These are phyloP conservation scores for Cistogaster globosa DNA, from an alignment of 2,888 invertebrate species.

Conservation along the genomic window DNA sequence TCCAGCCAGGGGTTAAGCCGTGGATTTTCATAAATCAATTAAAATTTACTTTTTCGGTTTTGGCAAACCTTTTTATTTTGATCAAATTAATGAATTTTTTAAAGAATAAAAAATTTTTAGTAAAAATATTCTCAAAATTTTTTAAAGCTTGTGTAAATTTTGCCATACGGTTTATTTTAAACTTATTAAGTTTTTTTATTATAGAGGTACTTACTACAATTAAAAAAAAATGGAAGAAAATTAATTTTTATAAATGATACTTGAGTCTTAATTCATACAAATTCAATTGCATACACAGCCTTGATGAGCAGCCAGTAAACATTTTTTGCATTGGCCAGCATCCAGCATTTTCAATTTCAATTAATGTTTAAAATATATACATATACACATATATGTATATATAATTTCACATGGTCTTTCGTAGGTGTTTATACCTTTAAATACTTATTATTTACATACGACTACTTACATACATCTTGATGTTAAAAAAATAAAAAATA, in stretches of 20 bases:
- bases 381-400: not conserved
- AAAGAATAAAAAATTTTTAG: too few species aligned
- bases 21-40: too few species aligned
- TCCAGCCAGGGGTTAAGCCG: too few species aligned
- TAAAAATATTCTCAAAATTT: too few species aligned
- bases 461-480: not conserved
- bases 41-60: too few species aligned
- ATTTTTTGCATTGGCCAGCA: conserved; percentile 28
- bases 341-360: conserved; percentile 54
- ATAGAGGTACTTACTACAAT: conserved; percentile 32
- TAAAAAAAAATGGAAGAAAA: conserved; percentile 47
- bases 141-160: too few species aligned
- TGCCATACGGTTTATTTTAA: not conserved
- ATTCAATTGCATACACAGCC: conserved; percentile 28
- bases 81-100: too few species aligned
- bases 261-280: conserved; percentile 5
- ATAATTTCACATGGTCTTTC: conserved; percentile 1
- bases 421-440: conserved; percentile 13
- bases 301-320: conserved; percentile 26
- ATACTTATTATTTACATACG: conserved; percentile 10
- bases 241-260: conserved; percentile 52
- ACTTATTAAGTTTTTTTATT: conserved; percentile 42
- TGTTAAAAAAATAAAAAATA: not conserved
- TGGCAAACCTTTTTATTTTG: too few species aligned
- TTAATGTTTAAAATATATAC: conserved; percentile 50